These are phyloP conservation scores for Artemisiospiza belli DNA, from an alignment of 2,113 vertebrate genomes.

Conservation along the genomic window DNA sequence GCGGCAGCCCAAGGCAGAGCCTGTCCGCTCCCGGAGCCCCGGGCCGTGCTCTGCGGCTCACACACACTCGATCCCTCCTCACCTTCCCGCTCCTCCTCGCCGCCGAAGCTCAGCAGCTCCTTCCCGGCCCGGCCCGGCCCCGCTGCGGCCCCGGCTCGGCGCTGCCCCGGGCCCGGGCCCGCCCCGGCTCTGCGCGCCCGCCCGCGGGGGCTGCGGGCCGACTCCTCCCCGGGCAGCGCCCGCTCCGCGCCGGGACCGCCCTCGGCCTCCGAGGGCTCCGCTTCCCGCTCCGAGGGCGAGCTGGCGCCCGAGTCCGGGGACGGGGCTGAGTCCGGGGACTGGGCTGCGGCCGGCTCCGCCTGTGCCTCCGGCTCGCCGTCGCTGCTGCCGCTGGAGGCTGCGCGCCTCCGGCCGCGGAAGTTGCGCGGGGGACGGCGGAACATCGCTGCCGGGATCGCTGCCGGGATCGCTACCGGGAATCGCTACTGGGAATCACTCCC, in stretches of 20 bases:
- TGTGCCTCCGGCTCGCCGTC: not conserved
- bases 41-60: not conserved
- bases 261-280: not conserved
- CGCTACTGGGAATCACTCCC: too few species aligned
- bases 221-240: not conserved
- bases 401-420: not conserved
- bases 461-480: too few species aligned
- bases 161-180: too few species aligned
- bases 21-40: not conserved
- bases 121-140: not conserved
- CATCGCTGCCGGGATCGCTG: not conserved
- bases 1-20: not conserved
- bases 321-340: too few species aligned
- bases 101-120: conserved; percentile 36
- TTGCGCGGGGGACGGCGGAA: not conserved
- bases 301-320: not conserved
- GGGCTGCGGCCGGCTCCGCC: not conserved
- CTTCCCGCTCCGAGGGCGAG: not conserved
- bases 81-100: conserved; percentile 50
- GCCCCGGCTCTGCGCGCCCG: too few species aligned
- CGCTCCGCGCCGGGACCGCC: not conserved
- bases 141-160: not conserved
- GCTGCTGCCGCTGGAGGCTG: not conserved
- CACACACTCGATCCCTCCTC: not conserved
- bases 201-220: not conserved